These are phyloP conservation scores for Oryzias curvinotus DNA, from an alignment of 2,113 vertebrate genomes.

Conservation along the genomic window DNA sequence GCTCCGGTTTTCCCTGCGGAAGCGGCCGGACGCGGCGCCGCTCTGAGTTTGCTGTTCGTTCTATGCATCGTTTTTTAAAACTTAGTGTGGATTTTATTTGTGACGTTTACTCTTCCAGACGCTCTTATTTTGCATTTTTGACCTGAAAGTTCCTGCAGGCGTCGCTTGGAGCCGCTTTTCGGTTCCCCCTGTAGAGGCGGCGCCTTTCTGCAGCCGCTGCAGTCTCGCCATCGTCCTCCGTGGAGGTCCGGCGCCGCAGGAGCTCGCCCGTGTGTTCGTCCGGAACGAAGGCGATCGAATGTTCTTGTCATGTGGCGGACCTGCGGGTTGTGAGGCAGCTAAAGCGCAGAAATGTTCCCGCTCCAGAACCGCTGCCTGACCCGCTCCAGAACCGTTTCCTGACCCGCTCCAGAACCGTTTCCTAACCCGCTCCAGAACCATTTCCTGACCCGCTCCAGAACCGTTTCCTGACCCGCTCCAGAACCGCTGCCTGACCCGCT, in stretches of 20 bases:
- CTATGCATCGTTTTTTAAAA: constrained; percentile 66
- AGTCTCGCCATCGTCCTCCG: too few relatives aligned
- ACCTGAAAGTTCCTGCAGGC: not conserved
- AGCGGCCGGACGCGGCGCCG: constrained; percentile 30
- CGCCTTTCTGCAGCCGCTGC: too few relatives aligned
- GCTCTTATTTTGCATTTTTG: not conserved
- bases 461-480: too few relatives aligned
- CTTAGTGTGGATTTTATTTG: constrained; percentile 14
- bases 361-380: too few relatives aligned
- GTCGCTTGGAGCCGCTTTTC: not conserved
- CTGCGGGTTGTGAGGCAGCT: not conserved
- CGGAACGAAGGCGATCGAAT: constrained; percentile 14
- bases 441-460: too few relatives aligned
- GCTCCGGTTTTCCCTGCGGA: constrained; percentile 30
- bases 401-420: too few relatives aligned
- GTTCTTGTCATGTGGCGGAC: constrained; percentile 10
- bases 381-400: too few relatives aligned
- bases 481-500: too few relatives aligned
- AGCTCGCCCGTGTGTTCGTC: not conserved
- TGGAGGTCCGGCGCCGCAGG: too few relatives aligned
- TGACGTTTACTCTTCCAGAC: constrained; percentile 1
- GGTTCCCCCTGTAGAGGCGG: too few relatives aligned
- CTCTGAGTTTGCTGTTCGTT: constrained; percentile 49
- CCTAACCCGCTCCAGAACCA: too few relatives aligned
- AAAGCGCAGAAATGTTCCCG: not conserved